Percentiles rank a stretch among this genome's conserved stretches.
phyloP scores from a whole-genome alignment of 2,113 vertebrate species.

The Pelmatolapia mariae region DNA sequence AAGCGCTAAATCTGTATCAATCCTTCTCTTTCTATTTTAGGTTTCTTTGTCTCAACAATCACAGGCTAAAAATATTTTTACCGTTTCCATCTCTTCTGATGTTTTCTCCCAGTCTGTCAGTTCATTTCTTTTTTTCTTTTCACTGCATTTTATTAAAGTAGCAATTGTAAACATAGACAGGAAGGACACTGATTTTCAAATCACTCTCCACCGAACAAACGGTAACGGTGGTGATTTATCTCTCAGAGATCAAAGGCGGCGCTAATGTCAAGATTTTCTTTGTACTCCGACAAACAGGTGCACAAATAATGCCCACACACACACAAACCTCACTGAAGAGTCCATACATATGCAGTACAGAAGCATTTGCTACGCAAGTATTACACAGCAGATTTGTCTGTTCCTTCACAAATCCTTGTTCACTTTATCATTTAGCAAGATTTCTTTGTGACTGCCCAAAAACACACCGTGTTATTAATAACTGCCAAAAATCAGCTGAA shows the following conservation, averaged over 20 bases:
- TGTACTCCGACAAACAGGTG: constrained; percentile 30
- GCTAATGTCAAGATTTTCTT: constrained; percentile 27
- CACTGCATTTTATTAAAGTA: background rate
- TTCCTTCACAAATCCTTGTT: background rate
- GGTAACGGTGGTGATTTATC: constrained; percentile 19
- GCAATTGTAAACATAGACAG: background rate
- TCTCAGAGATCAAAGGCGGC: constrained; percentile 36
- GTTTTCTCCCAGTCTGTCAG: background rate
- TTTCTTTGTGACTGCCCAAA: background rate
- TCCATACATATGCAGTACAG: background rate
- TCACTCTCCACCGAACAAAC: background rate
- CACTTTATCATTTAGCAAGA: background rate
- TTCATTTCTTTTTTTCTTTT: background rate
- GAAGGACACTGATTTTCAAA: constrained; percentile 35
- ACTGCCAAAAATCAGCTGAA: background rate
- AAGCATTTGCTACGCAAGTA: background rate
- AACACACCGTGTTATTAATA: background rate
- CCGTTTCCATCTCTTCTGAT: background rate
- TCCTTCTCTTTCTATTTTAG: background rate
- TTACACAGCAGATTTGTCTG: background rate
- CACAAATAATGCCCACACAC: background rate
- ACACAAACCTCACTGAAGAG: background rate
- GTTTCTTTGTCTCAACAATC: background rate
- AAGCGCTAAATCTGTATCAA: background rate
- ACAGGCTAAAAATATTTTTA: background rate